A percentile compares a stretch with the other conserved stretches of the same genome.
These are phyloP conservation scores for Phataginus tricuspis DNA, from an alignment of 2,797 vertebrate species.

Conservation along the genomic window DNA sequence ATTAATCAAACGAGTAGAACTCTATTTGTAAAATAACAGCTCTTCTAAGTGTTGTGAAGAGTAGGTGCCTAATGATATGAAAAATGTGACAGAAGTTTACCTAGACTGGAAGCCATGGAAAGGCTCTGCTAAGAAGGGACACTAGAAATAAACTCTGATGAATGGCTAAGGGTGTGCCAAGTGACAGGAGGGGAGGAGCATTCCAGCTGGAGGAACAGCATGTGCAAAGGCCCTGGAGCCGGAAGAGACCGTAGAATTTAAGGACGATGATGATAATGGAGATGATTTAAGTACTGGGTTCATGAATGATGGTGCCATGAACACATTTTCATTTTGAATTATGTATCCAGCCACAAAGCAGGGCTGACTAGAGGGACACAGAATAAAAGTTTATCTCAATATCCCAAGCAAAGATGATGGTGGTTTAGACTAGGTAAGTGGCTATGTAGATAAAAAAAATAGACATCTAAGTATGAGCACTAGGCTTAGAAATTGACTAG, in stretches of 20 bases:
- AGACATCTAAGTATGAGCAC: background rate
- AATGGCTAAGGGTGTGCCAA: background rate
- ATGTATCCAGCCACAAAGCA: background rate
- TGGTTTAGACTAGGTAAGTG: background rate
- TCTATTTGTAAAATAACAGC: background rate
- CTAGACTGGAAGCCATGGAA: background rate
- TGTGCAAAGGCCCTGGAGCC: background rate
- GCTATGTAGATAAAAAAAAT: background rate
- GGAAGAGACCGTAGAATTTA: background rate
- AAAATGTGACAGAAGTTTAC: background rate
- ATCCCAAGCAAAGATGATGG: background rate
- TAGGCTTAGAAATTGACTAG: background rate
- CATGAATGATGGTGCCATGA: background rate
- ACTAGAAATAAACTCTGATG: background rate
- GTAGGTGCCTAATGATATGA: background rate
- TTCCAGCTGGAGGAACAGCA: background rate
- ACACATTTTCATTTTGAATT: background rate
- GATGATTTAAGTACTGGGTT: background rate
- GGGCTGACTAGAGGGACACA: background rate
- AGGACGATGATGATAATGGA: background rate
- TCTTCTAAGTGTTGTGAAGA: background rate
- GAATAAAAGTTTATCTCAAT: background rate
- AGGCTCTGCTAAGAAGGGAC: background rate
- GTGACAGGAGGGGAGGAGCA: background rate
- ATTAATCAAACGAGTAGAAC: background rate